These are phyloP conservation scores for Orussus abietinus DNA, from an alignment of 1,140 invertebrate species.

Conservation along the genomic window DNA sequence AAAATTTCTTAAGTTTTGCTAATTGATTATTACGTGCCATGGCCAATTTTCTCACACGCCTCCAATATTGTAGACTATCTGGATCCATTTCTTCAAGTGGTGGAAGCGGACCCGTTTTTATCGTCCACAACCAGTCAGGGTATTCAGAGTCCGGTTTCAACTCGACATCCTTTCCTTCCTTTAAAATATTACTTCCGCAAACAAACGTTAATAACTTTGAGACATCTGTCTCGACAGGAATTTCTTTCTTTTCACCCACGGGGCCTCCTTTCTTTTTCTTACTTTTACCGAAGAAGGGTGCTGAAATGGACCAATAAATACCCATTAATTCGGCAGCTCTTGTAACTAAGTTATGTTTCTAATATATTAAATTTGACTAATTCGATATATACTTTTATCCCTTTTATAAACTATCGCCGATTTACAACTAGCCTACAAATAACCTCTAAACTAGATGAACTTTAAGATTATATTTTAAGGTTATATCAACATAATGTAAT, in stretches of 20 bases:
- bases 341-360: too few relatives aligned
- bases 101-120: conserved; percentile 60
- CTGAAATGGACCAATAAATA: not conserved
- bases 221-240: conserved; percentile 84
- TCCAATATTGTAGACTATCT: conserved; percentile 78
- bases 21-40: conserved; percentile 62
- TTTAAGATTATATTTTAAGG: not conserved
- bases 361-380: too few relatives aligned
- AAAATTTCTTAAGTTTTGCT: conserved; percentile 38
- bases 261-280: conserved; percentile 60
- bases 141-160: conserved; percentile 85
- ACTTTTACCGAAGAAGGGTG: conserved; percentile 32
- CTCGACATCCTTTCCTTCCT: conserved; percentile 75
- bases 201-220: conserved; percentile 73
- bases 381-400: too few relatives aligned
- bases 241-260: conserved; percentile 64
- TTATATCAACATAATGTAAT: not conserved
- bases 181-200: conserved; percentile 82
- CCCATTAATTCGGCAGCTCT: not conserved
- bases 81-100: conserved; percentile 74
- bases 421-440: conserved; percentile 1
- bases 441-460: not conserved
- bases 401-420: too few relatives aligned
- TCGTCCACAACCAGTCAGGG: conserved; percentile 87
- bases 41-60: conserved; percentile 59